Evolutionary conservation across 2,797 vertebrate species (phyloP).

Genomic region (Anableps anableps): DNA sequence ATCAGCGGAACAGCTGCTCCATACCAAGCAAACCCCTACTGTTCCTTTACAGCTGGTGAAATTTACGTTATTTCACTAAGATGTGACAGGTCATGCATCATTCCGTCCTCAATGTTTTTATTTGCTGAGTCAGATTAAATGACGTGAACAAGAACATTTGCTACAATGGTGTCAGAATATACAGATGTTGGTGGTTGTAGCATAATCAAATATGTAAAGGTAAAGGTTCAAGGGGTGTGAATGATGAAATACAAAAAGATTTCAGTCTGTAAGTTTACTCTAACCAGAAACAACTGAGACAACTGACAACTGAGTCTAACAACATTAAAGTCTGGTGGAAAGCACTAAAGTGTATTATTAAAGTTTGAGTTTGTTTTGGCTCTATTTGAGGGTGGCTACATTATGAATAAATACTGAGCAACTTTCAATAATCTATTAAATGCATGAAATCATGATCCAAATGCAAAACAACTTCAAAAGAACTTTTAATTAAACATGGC

Average conservation of each 20-base stretch:
- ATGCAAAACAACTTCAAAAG: background rate
- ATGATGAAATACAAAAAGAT: background rate
- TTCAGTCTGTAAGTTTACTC: background rate
- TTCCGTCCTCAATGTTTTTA: background rate
- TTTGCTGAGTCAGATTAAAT: background rate
- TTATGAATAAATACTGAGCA: background rate
- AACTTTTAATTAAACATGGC: background rate
- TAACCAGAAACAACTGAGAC: background rate
- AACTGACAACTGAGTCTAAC: background rate
- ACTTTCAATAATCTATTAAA: background rate
- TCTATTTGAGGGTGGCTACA: background rate
- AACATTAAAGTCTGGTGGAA: background rate
- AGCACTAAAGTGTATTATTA: too few species aligned
- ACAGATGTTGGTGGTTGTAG: background rate
- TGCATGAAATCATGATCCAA: background rate
- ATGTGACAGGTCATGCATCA: background rate
- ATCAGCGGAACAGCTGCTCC: background rate
- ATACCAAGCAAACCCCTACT: background rate
- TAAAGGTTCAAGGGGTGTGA: background rate
- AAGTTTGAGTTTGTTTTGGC: background rate
- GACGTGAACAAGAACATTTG: background rate
- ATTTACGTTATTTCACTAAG: background rate
- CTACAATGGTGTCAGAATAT: background rate
- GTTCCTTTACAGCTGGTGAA: background rate
- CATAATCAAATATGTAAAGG: background rate